Conservation (phyloP, 2,113 vertebrate genomes). For the Furnarius figulus region DNA sequence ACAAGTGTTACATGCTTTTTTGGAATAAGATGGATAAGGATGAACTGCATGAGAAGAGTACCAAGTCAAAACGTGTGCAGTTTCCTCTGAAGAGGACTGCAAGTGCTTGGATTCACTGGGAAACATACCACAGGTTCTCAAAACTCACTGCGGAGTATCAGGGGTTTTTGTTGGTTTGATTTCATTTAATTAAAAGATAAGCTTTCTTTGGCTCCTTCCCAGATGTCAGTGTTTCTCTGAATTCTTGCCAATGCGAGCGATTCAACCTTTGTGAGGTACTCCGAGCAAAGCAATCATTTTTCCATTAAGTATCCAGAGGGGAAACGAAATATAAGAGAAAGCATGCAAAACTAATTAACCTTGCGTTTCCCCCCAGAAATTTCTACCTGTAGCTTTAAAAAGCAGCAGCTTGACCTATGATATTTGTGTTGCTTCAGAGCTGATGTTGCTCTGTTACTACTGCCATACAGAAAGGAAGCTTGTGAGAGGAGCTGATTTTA, state of each 20-base stretch:
- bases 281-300: background rate
- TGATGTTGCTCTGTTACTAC: background rate
- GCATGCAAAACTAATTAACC: background rate
- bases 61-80: background rate
- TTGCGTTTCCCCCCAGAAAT: background rate
- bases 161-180: background rate
- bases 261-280: background rate
- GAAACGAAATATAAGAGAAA: background rate
- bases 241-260: background rate
- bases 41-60: background rate
- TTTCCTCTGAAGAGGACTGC: background rate
- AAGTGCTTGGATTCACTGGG: background rate
- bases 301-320: background rate
- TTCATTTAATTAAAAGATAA: conserved; percentile 12
- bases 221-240: background rate
- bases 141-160: background rate
- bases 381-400: background rate
- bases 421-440: background rate
- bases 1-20: background rate
- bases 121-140: background rate
- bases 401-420: background rate
- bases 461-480: background rate
- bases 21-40: background rate
- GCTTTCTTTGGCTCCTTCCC: background rate
- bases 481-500: background rate